Conservation (phyloP, 1,140 invertebrate genomes). For the Onthophagus taurus region DNA sequence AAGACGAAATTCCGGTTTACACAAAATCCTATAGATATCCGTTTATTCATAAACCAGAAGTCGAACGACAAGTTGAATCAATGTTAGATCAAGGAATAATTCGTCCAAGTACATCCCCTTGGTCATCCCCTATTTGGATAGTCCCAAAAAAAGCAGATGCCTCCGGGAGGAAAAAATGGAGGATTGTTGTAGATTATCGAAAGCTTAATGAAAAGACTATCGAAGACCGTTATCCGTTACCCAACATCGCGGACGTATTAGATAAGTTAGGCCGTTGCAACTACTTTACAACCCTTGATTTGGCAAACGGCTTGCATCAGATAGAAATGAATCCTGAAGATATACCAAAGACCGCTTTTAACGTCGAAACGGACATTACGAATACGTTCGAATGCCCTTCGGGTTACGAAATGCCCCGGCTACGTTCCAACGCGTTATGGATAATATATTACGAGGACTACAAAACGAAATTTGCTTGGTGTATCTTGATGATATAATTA, state of each 20-base stretch:
- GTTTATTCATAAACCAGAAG: conserved; percentile 24
- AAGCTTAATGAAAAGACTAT: conserved; percentile 34
- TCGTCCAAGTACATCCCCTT: no score
- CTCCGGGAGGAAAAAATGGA: conserved; percentile 29
- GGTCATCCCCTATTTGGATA: conserved; percentile 25
- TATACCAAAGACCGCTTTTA: conserved; percentile 37
- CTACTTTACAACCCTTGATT: conserved; percentile 29
- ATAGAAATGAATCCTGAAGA: conserved; percentile 26
- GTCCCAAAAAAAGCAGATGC: conserved; percentile 28
- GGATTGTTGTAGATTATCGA: conserved; percentile 33
- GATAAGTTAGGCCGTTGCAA: conserved; percentile 33
- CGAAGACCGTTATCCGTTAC: conserved; percentile 40
- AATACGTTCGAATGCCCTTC: conserved; percentile 19
- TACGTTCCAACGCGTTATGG: conserved; percentile 18
- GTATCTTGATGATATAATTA: conserved; percentile 31
- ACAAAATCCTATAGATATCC: conserved; percentile 27
- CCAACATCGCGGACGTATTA: conserved; percentile 41
- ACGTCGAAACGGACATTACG: conserved; percentile 26
- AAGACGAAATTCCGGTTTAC: conserved; percentile 14
- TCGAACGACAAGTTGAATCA: no score
- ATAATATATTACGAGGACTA: conserved; percentile 13
- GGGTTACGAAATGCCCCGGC: conserved; percentile 14
- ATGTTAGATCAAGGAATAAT: no score
- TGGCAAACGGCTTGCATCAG: conserved; percentile 41
- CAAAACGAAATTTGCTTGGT: conserved; percentile 13